Conservation (phyloP, 2,888 invertebrate genomes). For the Drosophila villosipedis region DNA sequence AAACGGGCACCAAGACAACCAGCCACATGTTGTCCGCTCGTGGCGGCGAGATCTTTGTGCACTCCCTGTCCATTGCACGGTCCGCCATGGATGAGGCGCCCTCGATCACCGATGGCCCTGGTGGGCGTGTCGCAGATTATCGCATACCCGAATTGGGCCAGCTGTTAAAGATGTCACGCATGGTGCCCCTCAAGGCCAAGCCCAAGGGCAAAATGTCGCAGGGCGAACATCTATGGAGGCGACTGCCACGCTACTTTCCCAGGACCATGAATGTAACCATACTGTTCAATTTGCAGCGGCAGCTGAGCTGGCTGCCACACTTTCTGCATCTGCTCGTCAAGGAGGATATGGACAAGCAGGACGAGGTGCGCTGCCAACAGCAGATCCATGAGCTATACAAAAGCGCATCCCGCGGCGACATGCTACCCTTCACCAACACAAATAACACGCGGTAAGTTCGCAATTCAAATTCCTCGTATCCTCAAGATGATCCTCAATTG, state of each 20-base stretch:
- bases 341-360: slow-evolving; percentile 93
- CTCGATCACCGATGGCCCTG: slow-evolving; percentile 96
- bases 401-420: slow-evolving; percentile 93
- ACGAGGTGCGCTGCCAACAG: slow-evolving; percentile 93
- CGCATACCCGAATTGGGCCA: slow-evolving; percentile 93
- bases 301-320: slow-evolving; percentile 93
- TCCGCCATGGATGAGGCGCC: slow-evolving; percentile 97
- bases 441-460: slow-evolving; percentile 85
- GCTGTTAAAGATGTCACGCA: slow-evolving; percentile 93
- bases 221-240: slow-evolving; percentile 89
- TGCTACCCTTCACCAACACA: slow-evolving; percentile 89
- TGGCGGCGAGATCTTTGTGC: slow-evolving; percentile 98
- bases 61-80: slow-evolving; percentile 93
- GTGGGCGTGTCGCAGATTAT: slow-evolving; percentile 97
- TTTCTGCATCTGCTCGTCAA: slow-evolving; percentile 92
- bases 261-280: slow-evolving; percentile 95
- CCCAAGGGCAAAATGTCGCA: slow-evolving; percentile 86
- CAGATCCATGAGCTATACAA: slow-evolving; percentile 92
- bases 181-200: slow-evolving; percentile 89
- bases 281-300: slow-evolving; percentile 92
- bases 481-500: background rate
- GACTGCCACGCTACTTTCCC: slow-evolving; percentile 93
- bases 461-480: too few relatives aligned
- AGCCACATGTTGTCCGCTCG: slow-evolving; percentile 97
- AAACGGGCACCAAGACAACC: slow-evolving; percentile 93